Evolutionary conservation across 2,113 vertebrate species (phyloP).

Genomic region (Condylura cristata): DNA sequence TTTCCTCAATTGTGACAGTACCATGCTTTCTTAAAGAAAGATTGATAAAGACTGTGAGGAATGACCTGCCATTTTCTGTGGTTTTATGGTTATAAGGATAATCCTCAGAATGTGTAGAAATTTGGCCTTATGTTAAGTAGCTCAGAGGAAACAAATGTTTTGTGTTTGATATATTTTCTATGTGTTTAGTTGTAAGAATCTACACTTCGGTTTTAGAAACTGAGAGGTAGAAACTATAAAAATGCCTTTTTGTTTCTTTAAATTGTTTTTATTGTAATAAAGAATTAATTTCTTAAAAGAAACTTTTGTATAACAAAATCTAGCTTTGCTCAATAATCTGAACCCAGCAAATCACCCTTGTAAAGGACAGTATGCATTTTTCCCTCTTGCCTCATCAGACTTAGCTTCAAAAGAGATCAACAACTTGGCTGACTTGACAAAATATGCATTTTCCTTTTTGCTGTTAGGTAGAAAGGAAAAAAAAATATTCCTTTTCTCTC

Average conservation of each 20-base stretch:
- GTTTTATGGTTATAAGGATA: background rate
- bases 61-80: background rate
- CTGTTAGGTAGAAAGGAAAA: constrained; percentile 67
- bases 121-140: background rate
- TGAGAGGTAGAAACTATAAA: background rate
- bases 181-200: background rate
- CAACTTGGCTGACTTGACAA: constrained; percentile 78
- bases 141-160: background rate
- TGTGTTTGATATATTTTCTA: background rate
- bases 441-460: constrained; percentile 78
- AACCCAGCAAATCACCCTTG: constrained; percentile 40
- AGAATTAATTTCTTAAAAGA: constrained; percentile 44
- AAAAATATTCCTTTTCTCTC: constrained; percentile 66
- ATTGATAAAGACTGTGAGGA: background rate
- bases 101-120: background rate
- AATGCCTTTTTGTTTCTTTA: constrained; percentile 34
- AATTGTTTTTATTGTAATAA: constrained; percentile 44
- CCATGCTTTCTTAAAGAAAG: background rate
- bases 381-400: constrained; percentile 81
- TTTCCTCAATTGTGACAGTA: background rate
- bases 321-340: constrained; percentile 69
- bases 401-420: constrained; percentile 80
- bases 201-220: background rate
- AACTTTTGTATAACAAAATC: background rate
- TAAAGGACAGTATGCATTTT: constrained; percentile 70